A percentile compares a stretch with the other conserved stretches of the same genome.
These are phyloP conservation scores for Conus ventricosus DNA, from an alignment of 1,140 invertebrate species.

Conservation along the genomic window DNA sequence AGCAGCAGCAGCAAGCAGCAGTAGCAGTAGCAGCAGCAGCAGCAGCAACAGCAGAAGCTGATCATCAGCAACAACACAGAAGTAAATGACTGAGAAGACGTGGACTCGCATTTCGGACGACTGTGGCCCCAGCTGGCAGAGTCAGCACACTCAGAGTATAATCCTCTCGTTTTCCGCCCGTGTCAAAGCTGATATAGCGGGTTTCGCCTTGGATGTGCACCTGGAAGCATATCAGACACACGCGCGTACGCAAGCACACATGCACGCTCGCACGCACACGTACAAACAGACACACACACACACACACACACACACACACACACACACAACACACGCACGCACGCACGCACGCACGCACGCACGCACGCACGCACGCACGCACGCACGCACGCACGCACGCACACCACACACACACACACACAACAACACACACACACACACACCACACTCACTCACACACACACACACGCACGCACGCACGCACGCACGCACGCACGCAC, in stretches of 20 bases:
- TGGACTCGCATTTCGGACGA: constrained; percentile 16
- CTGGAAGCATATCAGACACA: not conserved
- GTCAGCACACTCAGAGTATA: constrained; percentile 25
- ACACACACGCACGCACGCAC: not conserved
- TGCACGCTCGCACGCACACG: not conserved
- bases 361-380: not conserved
- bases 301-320: not conserved
- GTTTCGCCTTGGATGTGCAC: constrained; percentile 39
- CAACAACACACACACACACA: not conserved
- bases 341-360: not conserved
- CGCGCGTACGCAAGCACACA: not conserved
- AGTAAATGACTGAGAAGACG: too few relatives aligned
- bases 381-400: too few relatives aligned
- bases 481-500: not conserved
- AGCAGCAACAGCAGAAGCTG: too few relatives aligned
- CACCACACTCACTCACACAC: not conserved
- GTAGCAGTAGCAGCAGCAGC: too few relatives aligned
- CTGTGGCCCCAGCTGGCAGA: not conserved
- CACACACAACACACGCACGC: too few relatives aligned
- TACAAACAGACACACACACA: not conserved
- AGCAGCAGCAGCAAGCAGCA: too few relatives aligned
- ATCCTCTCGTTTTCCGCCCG: constrained; percentile 21
- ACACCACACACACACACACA: not conserved
- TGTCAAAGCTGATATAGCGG: constrained; percentile 34
- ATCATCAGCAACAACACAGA: too few relatives aligned